Conservation (phyloP, 2,113 vertebrate genomes). For the Eublepharis macularius region DNA sequence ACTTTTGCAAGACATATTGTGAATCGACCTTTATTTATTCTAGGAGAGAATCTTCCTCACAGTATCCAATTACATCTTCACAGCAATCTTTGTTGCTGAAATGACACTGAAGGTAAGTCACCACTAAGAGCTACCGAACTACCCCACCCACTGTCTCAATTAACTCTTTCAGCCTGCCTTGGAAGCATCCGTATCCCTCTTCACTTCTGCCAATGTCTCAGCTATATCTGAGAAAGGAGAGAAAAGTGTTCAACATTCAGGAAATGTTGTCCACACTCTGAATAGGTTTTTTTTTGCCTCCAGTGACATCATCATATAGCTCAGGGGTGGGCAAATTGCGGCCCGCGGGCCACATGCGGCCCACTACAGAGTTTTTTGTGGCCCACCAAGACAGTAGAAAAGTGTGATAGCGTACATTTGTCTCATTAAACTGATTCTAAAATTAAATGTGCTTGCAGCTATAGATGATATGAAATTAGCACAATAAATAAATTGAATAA, state of each 20-base stretch:
- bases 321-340: no score
- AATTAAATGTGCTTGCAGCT: no score
- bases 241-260: background rate
- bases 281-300: background rate
- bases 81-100: slow-evolving; percentile 95
- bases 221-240: background rate
- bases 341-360: no score
- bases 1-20: slow-evolving; percentile 27
- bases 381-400: no score
- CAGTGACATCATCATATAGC: background rate
- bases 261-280: background rate
- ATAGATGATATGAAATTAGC: no score
- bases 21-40: slow-evolving; percentile 26
- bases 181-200: background rate
- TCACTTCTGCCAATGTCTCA: background rate
- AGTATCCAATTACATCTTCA: slow-evolving; percentile 97
- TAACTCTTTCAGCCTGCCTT: background rate
- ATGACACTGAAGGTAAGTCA: slow-evolving; percentile 93
- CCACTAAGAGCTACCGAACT: slow-evolving; percentile 22
- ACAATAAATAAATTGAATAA: no score
- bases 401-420: no score
- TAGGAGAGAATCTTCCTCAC: slow-evolving; percentile 95
- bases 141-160: slow-evolving; percentile 13
- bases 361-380: no score
- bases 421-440: no score